phyloP scores from a whole-genome alignment of 92 coral and sea anemone genomes.

The Zoanthus solanderi region DNA sequence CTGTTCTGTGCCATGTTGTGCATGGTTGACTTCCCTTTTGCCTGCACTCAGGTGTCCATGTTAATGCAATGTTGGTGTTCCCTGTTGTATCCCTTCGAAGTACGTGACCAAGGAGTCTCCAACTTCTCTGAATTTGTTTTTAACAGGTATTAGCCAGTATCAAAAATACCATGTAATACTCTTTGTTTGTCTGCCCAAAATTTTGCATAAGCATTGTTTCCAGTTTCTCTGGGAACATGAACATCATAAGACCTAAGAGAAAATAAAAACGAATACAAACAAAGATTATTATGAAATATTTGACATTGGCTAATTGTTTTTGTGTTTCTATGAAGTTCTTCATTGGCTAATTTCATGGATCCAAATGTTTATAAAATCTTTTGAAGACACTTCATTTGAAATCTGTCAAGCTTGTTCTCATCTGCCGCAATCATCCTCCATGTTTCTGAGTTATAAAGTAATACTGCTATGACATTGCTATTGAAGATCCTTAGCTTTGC shows the following conservation, averaged over 20 bases:
- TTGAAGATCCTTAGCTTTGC: neutral
- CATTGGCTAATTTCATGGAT: slow-evolving; percentile 4
- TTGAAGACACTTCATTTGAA: neutral
- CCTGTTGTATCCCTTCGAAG: neutral
- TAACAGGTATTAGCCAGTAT: neutral
- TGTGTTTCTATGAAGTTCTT: neutral
- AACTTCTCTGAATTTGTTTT: neutral
- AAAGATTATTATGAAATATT: no score
- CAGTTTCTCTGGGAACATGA: no score
- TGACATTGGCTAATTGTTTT: neutral
- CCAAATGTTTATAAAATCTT: neutral
- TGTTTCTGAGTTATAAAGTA: neutral
- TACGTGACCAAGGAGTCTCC: neutral
- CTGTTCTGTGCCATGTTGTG: no score
- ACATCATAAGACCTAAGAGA: no score
- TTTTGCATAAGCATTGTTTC: no score
- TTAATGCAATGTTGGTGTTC: neutral
- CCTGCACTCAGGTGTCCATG: slow-evolving; percentile 1
- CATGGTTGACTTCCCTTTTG: neutral
- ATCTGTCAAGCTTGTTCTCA: neutral
- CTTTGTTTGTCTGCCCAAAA: no score
- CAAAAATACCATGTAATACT: no score
- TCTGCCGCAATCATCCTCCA: neutral
- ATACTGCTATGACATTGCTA: neutral
- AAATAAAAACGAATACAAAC: no score